A percentile compares a stretch with the other conserved stretches of the same genome.
Conservation (phyloP, 2,113 vertebrate species). For the Gallinago jamesoni region DNA sequence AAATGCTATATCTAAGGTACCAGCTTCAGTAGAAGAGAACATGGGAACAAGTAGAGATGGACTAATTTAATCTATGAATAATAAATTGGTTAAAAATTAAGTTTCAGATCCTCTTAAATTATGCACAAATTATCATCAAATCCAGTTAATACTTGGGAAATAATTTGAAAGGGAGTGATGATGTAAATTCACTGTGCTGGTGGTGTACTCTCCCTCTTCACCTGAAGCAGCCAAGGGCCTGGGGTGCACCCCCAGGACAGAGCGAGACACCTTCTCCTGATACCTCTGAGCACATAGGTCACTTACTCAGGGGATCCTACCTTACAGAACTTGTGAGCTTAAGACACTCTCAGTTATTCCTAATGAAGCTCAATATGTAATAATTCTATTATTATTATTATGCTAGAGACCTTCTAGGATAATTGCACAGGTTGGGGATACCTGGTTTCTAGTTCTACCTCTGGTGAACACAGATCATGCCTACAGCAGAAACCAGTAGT, state of each 20-base stretch:
- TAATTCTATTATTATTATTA: not conserved
- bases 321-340: not conserved
- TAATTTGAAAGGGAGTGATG: rapidly evolving
- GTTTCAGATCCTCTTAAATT: not conserved
- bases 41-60: not conserved
- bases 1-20: not conserved
- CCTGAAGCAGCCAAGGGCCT: rapidly evolving
- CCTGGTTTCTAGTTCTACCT: not conserved
- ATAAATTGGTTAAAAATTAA: not conserved
- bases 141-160: not conserved
- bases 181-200: not conserved
- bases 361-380: not conserved
- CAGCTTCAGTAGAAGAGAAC: not conserved
- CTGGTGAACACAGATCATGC: not conserved
- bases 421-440: not conserved
- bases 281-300: not conserved
- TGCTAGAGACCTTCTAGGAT: not conserved
- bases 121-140: not conserved
- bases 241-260: not conserved
- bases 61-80: not conserved
- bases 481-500: not conserved
- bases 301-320: not conserved
- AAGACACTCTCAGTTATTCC: not conserved
- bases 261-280: rapidly evolving
- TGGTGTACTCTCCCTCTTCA: rapidly evolving